Evolutionary conservation across 2,888 invertebrate genomes (phyloP), one percentile per base, ranked within the genome.

Genomic region (Periphyllus acericola): DNA sequence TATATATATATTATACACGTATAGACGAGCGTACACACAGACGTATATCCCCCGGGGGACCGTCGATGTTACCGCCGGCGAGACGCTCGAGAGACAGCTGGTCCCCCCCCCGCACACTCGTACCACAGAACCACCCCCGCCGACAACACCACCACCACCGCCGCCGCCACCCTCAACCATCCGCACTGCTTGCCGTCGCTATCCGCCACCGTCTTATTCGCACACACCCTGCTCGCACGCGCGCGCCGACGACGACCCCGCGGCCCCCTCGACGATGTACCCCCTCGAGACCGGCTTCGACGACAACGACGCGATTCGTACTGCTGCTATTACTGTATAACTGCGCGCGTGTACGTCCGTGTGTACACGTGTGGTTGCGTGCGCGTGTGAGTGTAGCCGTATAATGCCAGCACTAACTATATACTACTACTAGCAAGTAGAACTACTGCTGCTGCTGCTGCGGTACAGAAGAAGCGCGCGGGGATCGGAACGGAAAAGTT

Each of bases 61-160:
- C 32, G 25, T 52, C 40, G 71, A 36, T 19, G 36, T 71, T 21
- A 6, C 68, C 68, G 75, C 75, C 40, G 75, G 40, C 40, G 80
- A 86, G 86, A 80, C 86, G 81, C 81, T 87, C 87, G 74, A 81
- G 87, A 87, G 81, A 87, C 87, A 87, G 87, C 87, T 81, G 87
- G 87, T 87, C 87, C 81, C 80, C 40, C 34, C 80, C 80, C 81
- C 74, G 60, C 66, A 32, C 87, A 66, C 66, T 75, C 66, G n/a
- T 74, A 32, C 80, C 29, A 60, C 66, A 87, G 55, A 80, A 29
- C 74, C 21, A 9, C 14, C 34, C 14, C 55, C 72, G 19, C 74
- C 72, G 46, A 46, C 46, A 11, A 46, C n/a, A 34, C 1, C 55
- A 29, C 34, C 60, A 0, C 34, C 6, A 11, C 72, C 8, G 0